These are phyloP conservation scores for Molossus molossus DNA, from an alignment of 2,797 vertebrate genomes.

Conservation along the genomic window DNA sequence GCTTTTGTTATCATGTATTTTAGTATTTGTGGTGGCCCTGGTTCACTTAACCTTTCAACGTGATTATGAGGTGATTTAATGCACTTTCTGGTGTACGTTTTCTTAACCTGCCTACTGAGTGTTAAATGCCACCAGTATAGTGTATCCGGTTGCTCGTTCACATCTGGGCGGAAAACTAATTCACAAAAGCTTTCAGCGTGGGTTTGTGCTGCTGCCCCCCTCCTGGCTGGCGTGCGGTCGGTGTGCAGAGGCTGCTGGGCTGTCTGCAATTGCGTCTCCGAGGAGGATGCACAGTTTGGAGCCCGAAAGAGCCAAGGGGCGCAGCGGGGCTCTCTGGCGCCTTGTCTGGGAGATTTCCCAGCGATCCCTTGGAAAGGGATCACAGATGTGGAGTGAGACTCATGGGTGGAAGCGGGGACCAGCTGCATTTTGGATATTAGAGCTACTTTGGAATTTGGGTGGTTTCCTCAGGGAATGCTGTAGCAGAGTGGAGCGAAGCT, in stretches of 20 bases:
- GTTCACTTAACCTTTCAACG: slow-evolving; percentile 87
- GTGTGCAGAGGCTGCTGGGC: slow-evolving; percentile 47
- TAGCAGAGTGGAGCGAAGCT: slow-evolving; percentile 22
- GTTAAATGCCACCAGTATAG: slow-evolving; percentile 72
- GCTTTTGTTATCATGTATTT: slow-evolving; percentile 90
- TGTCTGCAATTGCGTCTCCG: slow-evolving; percentile 31
- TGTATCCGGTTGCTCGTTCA: slow-evolving; percentile 14
- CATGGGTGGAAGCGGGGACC: slow-evolving; percentile 25
- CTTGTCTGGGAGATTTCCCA: slow-evolving; percentile 62
- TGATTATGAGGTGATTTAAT: slow-evolving; percentile 88
- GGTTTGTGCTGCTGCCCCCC: slow-evolving; percentile 51
- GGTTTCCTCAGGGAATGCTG: slow-evolving; percentile 41
- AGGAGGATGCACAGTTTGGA: background rate
- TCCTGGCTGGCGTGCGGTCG: background rate
- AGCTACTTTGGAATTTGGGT: slow-evolving; percentile 54
- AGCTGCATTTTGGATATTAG: slow-evolving; percentile 72
- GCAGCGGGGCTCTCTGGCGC: background rate
- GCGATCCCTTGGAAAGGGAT: slow-evolving; percentile 59
- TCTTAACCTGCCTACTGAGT: slow-evolving; percentile 75
- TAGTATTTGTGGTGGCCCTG: slow-evolving; percentile 87
- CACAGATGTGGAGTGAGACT: slow-evolving; percentile 78
- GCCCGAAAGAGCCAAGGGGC: slow-evolving; percentile 29
- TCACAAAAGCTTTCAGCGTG: slow-evolving; percentile 25
- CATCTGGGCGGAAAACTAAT: slow-evolving; percentile 45
- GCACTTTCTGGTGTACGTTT: slow-evolving; percentile 80